phyloP scores from a whole-genome alignment of 2,888 invertebrate species.

The Cotesia congregata region DNA sequence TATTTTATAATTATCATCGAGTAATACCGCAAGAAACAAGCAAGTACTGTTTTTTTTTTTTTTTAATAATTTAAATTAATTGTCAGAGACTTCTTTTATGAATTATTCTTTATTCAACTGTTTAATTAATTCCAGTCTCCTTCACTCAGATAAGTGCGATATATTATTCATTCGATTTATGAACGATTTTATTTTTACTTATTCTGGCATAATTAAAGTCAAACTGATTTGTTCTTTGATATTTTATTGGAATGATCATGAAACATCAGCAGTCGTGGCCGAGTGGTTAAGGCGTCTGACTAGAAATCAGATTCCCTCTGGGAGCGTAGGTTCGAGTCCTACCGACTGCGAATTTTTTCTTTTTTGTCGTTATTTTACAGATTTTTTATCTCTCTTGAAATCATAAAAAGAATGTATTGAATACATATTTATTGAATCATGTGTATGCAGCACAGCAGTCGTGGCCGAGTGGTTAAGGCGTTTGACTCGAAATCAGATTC shows the following conservation, averaged over 20 bases:
- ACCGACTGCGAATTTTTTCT: constrained; percentile 78
- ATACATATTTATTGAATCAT: too few species aligned
- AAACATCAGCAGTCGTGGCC: constrained; percentile 78
- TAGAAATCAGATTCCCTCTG: constrained; percentile 92
- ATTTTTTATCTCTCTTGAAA: too few species aligned
- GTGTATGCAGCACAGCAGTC: constrained; percentile 71
- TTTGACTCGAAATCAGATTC: constrained; percentile 92
- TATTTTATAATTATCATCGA: too few species aligned
- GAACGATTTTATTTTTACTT: neutral
- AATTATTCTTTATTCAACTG: neutral
- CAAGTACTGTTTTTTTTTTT: too few species aligned
- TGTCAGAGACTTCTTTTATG: neutral
- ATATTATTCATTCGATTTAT: neutral
- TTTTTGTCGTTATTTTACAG: too few species aligned
- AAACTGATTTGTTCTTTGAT: neutral
- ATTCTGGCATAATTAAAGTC: neutral
- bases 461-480: constrained; percentile 91
- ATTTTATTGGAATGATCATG: too few species aligned
- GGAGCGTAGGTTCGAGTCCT: constrained; percentile 93
- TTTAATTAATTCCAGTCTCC: neutral
- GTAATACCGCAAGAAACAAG: too few species aligned
- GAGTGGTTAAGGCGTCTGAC: constrained; percentile 92
- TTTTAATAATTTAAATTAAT: too few species aligned
- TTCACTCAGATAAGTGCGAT: neutral
- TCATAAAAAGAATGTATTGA: too few species aligned